These are phyloP conservation scores for Ceratotherium simum DNA, from an alignment of 2,113 vertebrate genomes.

Conservation along the genomic window DNA sequence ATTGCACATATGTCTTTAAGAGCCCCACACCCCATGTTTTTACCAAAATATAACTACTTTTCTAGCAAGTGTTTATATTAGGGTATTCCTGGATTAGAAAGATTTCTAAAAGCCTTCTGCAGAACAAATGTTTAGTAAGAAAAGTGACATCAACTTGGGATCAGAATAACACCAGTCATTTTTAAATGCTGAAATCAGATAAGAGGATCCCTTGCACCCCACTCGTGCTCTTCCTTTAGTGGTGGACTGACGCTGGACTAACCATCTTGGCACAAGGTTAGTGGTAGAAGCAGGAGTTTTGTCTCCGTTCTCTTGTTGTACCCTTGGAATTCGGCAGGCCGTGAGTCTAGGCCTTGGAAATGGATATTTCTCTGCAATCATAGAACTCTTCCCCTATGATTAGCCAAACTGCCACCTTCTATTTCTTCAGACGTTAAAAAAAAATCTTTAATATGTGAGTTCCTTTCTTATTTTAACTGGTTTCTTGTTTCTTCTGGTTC, in stretches of 20 bases:
- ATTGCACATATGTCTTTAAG: background rate
- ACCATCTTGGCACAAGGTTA: background rate
- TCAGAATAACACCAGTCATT: background rate
- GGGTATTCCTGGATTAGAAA: background rate
- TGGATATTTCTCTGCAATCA: background rate
- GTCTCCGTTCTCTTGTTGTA: background rate
- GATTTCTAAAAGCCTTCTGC: background rate
- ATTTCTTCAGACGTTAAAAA: background rate
- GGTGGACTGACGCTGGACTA: background rate
- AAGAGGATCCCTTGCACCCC: background rate
- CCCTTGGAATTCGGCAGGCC: background rate
- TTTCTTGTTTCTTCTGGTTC: background rate
- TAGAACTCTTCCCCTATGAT: background rate
- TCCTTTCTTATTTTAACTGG: background rate
- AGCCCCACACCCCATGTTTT: background rate
- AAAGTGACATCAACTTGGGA: background rate
- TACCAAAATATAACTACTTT: background rate
- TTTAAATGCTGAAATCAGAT: background rate
- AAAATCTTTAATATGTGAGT: background rate
- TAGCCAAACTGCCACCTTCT: background rate
- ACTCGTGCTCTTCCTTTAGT: background rate
- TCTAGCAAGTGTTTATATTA: background rate
- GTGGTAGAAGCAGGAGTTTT: background rate
- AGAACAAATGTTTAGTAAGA: background rate
- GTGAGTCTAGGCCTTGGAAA: background rate